Evolutionary conservation across 2,113 vertebrate species (phyloP), one percentile per base, ranked within the genome.

Genomic region (Peromyscus californicus): DNA sequence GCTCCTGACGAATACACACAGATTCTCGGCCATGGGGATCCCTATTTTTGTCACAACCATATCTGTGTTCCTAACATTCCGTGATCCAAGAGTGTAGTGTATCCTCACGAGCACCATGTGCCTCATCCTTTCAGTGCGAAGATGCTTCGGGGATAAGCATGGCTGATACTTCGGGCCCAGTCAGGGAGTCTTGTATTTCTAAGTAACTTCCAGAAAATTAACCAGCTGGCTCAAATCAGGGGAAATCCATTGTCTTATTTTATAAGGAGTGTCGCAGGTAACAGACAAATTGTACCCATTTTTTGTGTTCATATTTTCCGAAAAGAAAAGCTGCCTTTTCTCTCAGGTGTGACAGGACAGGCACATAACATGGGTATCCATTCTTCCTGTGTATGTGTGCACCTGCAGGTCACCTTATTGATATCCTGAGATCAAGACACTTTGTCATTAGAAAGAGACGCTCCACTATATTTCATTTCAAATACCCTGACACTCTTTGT

Each of bases 191-290:
- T 76, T 91, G 72, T 83, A 39, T 72, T 89, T 89, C 59, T 16
- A 57, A 80, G 24, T 83, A n/a, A 48, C 19, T 95, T 96, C 80
- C 39, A 84, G 48, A 24, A 97, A 92, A 91, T 89, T 45, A 96
- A 85, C 13, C 24, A 93, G 61, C 63, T 85, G 21, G 45, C 76
- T 76, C 57, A 83, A 84, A 63, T 69, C 29, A 69, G 9, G 88
- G 57, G 59, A 63, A 96, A 89, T 65, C 21, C 51, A 10, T 31
- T 70, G 1, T 70, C 67, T 74, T 67, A 19, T 12, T 96, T 78
- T 48, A 57, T 61, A 5, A 48, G 22, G 3, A 24, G 45, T 57
- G 63, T 5, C 72, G 26, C 26, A 72, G 11, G 12, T 72, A 63
- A 51, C 13, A 95, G n/a, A 87, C 2, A 92, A 69, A 33, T 33